Percentiles rank a stretch among this genome's conserved stretches.
phyloP scores from a whole-genome alignment of 2,797 vertebrate genomes.

The Clarias fuscus region DNA sequence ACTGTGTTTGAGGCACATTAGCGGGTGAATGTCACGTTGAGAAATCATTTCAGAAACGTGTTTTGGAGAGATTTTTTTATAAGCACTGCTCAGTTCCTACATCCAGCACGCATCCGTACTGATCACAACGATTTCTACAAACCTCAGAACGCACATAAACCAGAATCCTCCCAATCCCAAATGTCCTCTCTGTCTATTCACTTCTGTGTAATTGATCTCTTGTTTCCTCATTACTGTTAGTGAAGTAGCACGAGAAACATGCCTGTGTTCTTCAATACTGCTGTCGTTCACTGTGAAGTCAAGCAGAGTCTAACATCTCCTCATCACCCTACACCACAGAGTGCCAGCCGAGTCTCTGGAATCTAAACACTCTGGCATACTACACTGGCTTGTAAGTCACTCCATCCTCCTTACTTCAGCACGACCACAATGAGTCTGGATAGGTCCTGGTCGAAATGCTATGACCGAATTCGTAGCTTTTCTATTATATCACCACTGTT shows the following conservation, averaged over 20 bases:
- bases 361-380: conserved; percentile 51
- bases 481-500: not conserved
- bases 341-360: conserved; percentile 48
- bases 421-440: conserved; percentile 13
- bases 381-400: conserved; percentile 22
- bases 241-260: conserved; percentile 6
- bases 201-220: not conserved
- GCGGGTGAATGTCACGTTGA: conserved; percentile 33
- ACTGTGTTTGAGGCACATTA: conserved; percentile 45
- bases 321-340: conserved; percentile 35
- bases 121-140: conserved; percentile 30
- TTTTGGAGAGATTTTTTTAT: conserved; percentile 32
- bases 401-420: conserved; percentile 23
- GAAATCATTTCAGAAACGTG: conserved; percentile 45
- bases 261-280: conserved; percentile 46
- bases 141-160: conserved; percentile 39
- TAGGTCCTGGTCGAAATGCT: conserved; percentile 11
- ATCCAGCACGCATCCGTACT: conserved; percentile 32
- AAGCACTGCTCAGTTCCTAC: conserved; percentile 35
- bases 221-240: conserved; percentile 19
- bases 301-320: conserved; percentile 30
- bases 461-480: not conserved
- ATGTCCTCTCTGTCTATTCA: conserved; percentile 12
- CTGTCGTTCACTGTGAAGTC: conserved; percentile 33
- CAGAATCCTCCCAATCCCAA: conserved; percentile 25